Evolutionary conservation across 2,797 vertebrate genomes (phyloP).

Genomic region (Dicrostonyx torquatus): DNA sequence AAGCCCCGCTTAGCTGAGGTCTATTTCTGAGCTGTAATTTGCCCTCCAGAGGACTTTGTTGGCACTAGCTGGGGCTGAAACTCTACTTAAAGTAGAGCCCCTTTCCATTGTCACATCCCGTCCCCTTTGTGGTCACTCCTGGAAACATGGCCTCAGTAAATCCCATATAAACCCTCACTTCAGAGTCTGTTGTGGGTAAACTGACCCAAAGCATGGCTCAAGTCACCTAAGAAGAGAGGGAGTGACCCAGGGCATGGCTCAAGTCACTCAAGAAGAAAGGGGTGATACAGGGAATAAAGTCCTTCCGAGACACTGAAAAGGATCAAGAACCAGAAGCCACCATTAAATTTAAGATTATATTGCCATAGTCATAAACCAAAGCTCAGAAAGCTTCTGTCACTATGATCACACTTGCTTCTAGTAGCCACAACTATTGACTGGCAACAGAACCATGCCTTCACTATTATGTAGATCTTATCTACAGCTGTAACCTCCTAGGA

Average conservation of each 20-base stretch:
- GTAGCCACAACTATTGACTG: neutral
- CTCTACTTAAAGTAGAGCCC: neutral
- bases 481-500: neutral
- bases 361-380: neutral
- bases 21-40: neutral
- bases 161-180: slow-evolving; percentile 1
- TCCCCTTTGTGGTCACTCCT: neutral
- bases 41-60: neutral
- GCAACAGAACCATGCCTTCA: neutral
- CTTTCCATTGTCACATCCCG: neutral
- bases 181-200: neutral
- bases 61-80: neutral
- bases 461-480: neutral
- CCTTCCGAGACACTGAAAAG: slow-evolving; percentile 24
- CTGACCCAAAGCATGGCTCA: neutral
- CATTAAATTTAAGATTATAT: neutral
- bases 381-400: neutral
- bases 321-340: neutral
- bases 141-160: slow-evolving; percentile 31
- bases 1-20: slow-evolving; percentile 24
- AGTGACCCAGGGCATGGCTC: neutral
- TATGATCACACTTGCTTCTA: neutral
- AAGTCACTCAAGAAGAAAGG: slow-evolving; percentile 25
- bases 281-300: neutral
- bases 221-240: neutral